Evolutionary conservation across 2,113 vertebrate genomes (phyloP).

Genomic region (Alligator sinensis): DNA sequence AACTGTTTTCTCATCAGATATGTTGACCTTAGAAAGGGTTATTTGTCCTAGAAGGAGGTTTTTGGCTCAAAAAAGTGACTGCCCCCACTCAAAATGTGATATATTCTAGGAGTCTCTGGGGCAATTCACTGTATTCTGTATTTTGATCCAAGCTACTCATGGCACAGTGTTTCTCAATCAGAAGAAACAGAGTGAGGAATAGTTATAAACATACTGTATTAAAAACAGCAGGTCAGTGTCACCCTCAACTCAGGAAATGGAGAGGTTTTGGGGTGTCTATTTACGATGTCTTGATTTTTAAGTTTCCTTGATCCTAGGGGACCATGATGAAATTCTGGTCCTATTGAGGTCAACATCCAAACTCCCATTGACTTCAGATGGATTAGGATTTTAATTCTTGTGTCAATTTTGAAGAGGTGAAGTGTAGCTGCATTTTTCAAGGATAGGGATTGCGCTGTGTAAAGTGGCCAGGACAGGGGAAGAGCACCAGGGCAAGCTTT

Average conservation of each 20-base stretch:
- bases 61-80: not conserved
- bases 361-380: not conserved
- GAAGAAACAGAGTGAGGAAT: fast-evolving
- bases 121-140: not conserved
- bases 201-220: not conserved
- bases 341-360: fast-evolving
- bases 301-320: not conserved
- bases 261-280: not conserved
- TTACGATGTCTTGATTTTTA: fast-evolving
- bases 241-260: not conserved
- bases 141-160: fast-evolving
- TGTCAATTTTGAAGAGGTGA: not conserved
- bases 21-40: no score
- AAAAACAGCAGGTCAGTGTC: fast-evolving
- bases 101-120: not conserved
- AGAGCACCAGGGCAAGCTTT: not conserved
- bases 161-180: not conserved
- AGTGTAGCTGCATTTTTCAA: fast-evolving
- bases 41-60: no score
- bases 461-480: not conserved
- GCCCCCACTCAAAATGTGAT: not conserved
- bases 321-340: not conserved
- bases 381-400: fast-evolving
- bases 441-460: not conserved
- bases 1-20: no score